Evolutionary conservation across 2,113 vertebrate species (phyloP).

Genomic region (Tringa solitaria): DNA sequence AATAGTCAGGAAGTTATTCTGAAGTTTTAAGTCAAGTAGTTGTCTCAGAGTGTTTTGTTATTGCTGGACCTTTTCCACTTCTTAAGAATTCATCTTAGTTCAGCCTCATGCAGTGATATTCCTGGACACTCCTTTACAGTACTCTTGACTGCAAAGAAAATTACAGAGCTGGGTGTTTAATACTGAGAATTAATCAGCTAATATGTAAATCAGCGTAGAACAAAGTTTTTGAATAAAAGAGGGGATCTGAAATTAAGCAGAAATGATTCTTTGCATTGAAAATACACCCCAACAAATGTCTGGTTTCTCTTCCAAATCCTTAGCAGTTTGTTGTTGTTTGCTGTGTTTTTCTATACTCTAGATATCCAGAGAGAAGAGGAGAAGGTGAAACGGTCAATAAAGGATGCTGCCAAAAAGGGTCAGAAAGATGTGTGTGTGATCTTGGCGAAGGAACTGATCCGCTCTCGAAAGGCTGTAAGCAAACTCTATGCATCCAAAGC

Average conservation of each 20-base stretch:
- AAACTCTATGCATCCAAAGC: constrained; percentile 96
- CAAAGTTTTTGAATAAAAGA: not conserved
- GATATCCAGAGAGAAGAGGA: constrained; percentile 98
- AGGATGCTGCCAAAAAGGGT: constrained; percentile 95
- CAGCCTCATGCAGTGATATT: not conserved
- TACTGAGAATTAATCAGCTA: not conserved
- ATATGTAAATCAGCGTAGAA: not conserved
- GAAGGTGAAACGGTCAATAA: constrained; percentile 94
- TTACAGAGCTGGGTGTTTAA: not conserved
- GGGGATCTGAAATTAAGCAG: not conserved
- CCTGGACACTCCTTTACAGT: not conserved
- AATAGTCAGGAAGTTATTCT: not conserved
- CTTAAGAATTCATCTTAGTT: not conserved
- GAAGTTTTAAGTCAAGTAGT: not conserved
- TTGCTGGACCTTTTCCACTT: not conserved
- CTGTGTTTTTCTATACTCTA: constrained; percentile 44
- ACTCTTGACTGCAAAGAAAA: not conserved
- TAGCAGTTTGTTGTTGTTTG: not conserved
- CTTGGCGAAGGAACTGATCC: constrained; percentile 93
- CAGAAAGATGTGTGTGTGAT: constrained; percentile 92
- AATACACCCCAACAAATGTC: not conserved
- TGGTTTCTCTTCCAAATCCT: not conserved
- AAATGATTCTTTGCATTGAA: not conserved
- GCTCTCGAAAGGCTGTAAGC: constrained; percentile 86
- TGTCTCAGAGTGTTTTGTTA: not conserved